Conservation (phyloP, 2,888 invertebrate species). For the Microctonus hyperodae region DNA sequence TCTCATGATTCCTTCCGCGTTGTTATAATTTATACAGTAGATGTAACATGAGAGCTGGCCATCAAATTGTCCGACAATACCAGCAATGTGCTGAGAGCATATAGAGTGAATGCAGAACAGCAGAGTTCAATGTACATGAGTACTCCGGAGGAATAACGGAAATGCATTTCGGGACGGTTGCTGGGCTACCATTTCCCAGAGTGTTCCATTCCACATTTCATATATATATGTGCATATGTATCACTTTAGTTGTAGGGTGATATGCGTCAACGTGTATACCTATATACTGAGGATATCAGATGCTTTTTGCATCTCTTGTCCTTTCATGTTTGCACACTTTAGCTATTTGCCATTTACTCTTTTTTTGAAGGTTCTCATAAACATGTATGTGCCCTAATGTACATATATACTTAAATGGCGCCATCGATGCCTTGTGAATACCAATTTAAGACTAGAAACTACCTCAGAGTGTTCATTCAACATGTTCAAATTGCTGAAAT, state of each 20-base stretch:
- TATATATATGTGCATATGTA: too few species aligned
- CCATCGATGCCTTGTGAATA: constrained; percentile 6
- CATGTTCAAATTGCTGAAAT: constrained; percentile 8
- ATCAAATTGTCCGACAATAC: constrained; percentile 7
- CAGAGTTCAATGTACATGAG: background rate
- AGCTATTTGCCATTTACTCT: background rate
- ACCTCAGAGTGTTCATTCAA: constrained; percentile 7
- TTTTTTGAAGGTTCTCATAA: background rate
- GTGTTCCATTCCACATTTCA: background rate
- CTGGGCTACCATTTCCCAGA: background rate
- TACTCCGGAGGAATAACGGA: constrained; percentile 6
- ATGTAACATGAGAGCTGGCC: background rate
- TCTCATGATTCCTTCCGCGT: background rate
- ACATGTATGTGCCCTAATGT: background rate
- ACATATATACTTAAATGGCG: background rate
- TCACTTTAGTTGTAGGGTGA: constrained; percentile 28
- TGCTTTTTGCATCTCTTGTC: background rate
- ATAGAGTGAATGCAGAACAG: background rate
- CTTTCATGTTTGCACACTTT: background rate
- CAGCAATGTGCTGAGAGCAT: background rate
- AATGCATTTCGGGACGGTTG: constrained; percentile 15
- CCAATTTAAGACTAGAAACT: constrained; percentile 21
- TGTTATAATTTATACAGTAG: constrained; percentile 2
- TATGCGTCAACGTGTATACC: constrained; percentile 13
- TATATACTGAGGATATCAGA: background rate